A percentile compares a stretch with the other conserved stretches of the same genome.
These are phyloP conservation scores for Drosophila persimilis DNA, from an alignment of 1,140 invertebrate genomes.

Conservation along the genomic window DNA sequence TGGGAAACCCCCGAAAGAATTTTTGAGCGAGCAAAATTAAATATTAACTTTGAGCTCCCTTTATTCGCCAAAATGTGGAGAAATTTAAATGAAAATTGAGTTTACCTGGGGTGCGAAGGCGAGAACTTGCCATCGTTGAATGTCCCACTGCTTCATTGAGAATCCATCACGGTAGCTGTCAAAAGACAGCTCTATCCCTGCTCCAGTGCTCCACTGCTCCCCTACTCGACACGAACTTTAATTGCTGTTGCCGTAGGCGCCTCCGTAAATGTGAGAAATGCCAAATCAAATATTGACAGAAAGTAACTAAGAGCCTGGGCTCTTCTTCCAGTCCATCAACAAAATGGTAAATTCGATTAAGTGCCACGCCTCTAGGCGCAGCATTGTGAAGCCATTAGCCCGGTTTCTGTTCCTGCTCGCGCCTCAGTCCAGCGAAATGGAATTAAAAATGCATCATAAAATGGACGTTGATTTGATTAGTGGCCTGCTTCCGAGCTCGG, in stretches of 20 bases:
- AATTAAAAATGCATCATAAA: slow-evolving; percentile 79
- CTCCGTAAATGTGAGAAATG: slow-evolving; percentile 63
- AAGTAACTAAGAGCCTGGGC: slow-evolving; percentile 66
- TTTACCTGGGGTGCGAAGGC: slow-evolving; percentile 56
- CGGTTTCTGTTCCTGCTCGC: slow-evolving; percentile 23
- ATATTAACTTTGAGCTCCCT: slow-evolving; percentile 59
- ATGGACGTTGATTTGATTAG: slow-evolving; percentile 77
- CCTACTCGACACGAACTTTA: slow-evolving; percentile 33
- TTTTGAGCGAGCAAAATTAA: slow-evolving; percentile 51
- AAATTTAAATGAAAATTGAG: slow-evolving; percentile 75
- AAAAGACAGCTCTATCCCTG: slow-evolving; percentile 20
- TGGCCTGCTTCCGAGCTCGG: slow-evolving; percentile 30
- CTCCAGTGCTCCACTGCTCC: neutral
- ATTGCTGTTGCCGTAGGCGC: slow-evolving; percentile 59
- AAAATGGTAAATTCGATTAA: slow-evolving; percentile 69
- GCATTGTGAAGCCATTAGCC: slow-evolving; percentile 51
- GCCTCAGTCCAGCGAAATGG: slow-evolving; percentile 49
- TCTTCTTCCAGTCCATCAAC: neutral
- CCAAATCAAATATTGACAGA: slow-evolving; percentile 77
- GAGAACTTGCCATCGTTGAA: neutral
- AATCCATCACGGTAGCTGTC: slow-evolving; percentile 57
- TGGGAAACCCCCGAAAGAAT: neutral
- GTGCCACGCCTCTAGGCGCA: slow-evolving; percentile 54
- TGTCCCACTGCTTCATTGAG: slow-evolving; percentile 46
- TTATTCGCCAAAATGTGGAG: slow-evolving; percentile 39